A percentile compares a stretch with the other conserved stretches of the same genome.
Conservation (phyloP, 2,888 invertebrate genomes). For the Platynereis dumerilii region DNA sequence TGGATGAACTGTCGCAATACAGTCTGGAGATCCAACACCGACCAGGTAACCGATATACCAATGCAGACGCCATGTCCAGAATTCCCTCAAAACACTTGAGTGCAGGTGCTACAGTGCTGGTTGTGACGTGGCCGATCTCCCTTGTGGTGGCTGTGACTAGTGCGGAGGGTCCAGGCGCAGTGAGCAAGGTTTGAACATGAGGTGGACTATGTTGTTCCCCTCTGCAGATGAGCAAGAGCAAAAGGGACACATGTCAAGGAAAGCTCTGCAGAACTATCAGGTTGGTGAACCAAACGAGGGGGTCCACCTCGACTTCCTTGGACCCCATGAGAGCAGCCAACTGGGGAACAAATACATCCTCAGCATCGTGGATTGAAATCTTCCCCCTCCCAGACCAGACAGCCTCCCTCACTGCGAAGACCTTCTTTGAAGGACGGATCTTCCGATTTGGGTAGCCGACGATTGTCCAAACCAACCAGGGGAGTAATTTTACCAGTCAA, state of each 20-base stretch:
- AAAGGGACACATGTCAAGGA: neutral
- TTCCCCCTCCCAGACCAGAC: constrained; percentile 4
- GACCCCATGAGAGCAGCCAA: neutral
- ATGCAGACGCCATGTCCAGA: constrained; percentile 9
- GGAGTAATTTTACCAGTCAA: neutral
- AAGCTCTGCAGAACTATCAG: neutral
- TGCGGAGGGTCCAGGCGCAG: neutral
- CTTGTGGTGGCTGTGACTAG: constrained; percentile 7
- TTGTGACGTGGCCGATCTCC: neutral
- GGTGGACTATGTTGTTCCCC: constrained; percentile 5
- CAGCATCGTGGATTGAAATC: constrained; percentile 3
- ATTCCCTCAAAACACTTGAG: too few species aligned
- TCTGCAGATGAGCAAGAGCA: neutral
- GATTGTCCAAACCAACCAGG: neutral
- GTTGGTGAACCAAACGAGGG: neutral
- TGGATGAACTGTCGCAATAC: constrained; percentile 4
- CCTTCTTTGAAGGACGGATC: neutral
- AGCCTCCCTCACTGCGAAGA: neutral
- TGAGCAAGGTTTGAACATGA: constrained; percentile 4
- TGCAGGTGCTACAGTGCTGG: constrained; percentile 2
- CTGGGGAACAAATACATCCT: constrained; percentile 8
- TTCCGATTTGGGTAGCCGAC: neutral
- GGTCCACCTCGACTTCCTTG: constrained; percentile 3
- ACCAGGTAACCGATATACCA: neutral
- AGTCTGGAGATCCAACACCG: neutral